Conservation (phyloP, 2,113 vertebrate species). For the Panthera uncia region DNA sequence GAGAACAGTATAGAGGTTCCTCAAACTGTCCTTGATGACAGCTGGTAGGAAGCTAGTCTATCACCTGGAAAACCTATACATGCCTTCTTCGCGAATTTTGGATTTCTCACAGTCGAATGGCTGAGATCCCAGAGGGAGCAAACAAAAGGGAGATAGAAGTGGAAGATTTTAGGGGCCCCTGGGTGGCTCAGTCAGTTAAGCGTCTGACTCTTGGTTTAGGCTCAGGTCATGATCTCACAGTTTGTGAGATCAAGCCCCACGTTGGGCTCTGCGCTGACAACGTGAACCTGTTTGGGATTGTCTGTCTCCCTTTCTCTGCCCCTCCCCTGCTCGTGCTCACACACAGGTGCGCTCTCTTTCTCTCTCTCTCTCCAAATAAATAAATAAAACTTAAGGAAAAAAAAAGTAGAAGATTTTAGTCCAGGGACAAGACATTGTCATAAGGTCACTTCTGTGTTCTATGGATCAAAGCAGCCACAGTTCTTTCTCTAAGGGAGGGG, state of each 20-base stretch:
- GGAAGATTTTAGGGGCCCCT: neutral
- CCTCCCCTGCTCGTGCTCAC: too few species aligned
- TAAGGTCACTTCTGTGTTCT: neutral
- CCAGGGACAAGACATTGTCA: neutral
- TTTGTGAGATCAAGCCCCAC: too few species aligned
- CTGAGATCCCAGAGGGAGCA: neutral
- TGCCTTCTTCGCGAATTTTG: neutral
- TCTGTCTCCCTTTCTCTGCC: too few species aligned
- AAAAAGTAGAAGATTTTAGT: neutral
- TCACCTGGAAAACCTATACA: neutral
- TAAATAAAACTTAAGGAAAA: too few species aligned
- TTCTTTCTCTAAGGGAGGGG: neutral
- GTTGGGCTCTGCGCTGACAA: too few species aligned
- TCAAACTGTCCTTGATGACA: neutral
- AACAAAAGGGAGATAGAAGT: neutral
- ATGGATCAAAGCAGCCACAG: neutral
- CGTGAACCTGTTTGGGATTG: too few species aligned
- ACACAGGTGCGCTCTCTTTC: too few species aligned
- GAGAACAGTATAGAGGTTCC: too few species aligned
- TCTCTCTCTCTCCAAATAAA: too few species aligned
- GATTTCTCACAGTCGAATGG: neutral
- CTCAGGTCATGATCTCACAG: too few species aligned
- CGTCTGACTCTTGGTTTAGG: too few species aligned
- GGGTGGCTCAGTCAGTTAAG: too few species aligned
- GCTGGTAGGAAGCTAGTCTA: neutral